phyloP scores from a whole-genome alignment of 2,888 invertebrate genomes.

The Masnerella sp. region DNA sequence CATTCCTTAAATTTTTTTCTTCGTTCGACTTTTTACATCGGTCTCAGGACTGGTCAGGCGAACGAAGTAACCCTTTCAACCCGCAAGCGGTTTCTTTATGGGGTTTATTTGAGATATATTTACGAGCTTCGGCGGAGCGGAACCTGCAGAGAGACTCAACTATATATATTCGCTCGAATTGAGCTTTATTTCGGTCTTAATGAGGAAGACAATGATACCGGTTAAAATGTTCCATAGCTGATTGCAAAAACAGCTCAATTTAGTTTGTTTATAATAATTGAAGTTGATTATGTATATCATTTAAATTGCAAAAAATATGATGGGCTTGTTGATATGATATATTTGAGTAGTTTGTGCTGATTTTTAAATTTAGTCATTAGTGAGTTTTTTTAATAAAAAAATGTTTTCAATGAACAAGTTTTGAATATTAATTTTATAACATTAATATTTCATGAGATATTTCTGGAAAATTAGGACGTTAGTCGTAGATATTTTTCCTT shows the following conservation, averaged over 20 bases:
- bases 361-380: too few relatives aligned
- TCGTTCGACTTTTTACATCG: too few relatives aligned
- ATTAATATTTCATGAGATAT: too few relatives aligned
- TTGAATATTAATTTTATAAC: too few relatives aligned
- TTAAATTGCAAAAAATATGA: background rate
- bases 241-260: conserved; percentile 8
- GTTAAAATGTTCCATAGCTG: conserved; percentile 29
- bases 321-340: too few relatives aligned
- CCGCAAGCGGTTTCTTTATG: conserved; percentile 76
- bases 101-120: conserved; percentile 74
- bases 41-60: conserved; percentile 43
- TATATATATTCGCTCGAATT: conserved; percentile 40
- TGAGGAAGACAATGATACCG: conserved; percentile 37
- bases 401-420: too few relatives aligned
- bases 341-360: too few relatives aligned
- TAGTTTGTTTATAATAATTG: conserved; percentile 7
- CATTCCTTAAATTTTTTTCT: too few relatives aligned
- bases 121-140: conserved; percentile 71
- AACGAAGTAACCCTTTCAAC: conserved; percentile 74
- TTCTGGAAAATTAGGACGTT: too few relatives aligned
- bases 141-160: conserved; percentile 61
- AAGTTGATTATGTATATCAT: background rate
- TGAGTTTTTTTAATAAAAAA: too few relatives aligned
- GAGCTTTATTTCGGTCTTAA: conserved; percentile 43
- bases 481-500: too few relatives aligned